Evolutionary conservation across 2,113 vertebrate species (phyloP).

Genomic region (Protobothrops mucrosquamatus): DNA sequence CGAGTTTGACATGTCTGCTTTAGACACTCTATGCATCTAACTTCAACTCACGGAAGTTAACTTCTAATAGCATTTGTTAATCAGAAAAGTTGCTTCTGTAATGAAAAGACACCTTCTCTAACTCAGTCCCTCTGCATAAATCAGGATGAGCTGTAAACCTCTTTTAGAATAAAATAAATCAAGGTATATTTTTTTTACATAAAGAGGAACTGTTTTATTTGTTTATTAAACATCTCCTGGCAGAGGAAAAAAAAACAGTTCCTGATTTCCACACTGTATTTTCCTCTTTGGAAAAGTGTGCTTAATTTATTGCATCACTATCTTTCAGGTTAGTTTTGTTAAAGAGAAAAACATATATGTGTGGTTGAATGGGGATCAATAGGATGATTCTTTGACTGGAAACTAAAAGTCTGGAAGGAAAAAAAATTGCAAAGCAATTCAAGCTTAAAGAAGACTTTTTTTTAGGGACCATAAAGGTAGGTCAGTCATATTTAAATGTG

Average conservation of each 20-base stretch:
- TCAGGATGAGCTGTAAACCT: neutral
- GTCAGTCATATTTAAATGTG: neutral
- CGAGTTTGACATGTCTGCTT: neutral
- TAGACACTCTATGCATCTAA: neutral
- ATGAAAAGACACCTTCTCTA: neutral
- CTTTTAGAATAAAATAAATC: neutral
- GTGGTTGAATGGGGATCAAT: accelerated
- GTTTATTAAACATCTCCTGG: neutral
- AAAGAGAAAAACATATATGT: neutral
- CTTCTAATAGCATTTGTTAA: neutral
- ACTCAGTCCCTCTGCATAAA: neutral
- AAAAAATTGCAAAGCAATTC: neutral
- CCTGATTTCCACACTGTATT: neutral
- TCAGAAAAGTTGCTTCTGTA: neutral
- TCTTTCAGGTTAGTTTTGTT: neutral
- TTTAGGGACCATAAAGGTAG: no score
- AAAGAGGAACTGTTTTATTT: neutral
- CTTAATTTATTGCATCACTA: neutral
- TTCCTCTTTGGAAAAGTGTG: neutral
- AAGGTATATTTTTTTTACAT: neutral
- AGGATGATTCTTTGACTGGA: neutral
- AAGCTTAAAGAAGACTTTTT: neutral
- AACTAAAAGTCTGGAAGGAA: neutral
- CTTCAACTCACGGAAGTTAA: neutral
- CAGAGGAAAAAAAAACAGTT: neutral